Evolutionary conservation across 2,113 vertebrate species (phyloP).

Genomic region (Mobula birostris): DNA sequence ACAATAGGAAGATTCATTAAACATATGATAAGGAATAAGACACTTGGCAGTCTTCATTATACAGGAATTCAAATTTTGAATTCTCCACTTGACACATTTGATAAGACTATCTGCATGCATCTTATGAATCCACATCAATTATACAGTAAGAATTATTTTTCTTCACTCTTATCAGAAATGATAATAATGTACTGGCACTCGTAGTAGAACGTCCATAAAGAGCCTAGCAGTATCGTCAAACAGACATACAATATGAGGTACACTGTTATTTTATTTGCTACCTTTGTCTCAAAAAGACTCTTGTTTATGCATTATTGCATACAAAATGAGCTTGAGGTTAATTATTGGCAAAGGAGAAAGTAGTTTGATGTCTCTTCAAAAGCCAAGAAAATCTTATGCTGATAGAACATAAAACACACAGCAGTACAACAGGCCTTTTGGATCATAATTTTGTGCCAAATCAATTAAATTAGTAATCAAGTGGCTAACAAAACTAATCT

Average conservation of each 20-base stretch:
- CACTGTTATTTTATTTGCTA: background rate
- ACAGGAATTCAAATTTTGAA: slow-evolving; percentile 14
- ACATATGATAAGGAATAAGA: slow-evolving; percentile 21
- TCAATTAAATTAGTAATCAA: no score
- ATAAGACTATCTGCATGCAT: slow-evolving; percentile 31
- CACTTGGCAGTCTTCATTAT: slow-evolving; percentile 15
- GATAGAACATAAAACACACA: background rate
- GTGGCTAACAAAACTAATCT: no score
- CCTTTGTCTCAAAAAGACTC: background rate
- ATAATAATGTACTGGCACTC: background rate
- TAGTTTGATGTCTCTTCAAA: background rate
- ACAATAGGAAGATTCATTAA: background rate
- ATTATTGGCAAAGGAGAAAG: background rate
- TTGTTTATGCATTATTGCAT: background rate
- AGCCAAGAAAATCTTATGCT: background rate
- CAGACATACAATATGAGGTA: background rate
- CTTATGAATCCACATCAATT: slow-evolving; percentile 12
- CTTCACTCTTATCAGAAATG: slow-evolving; percentile 1
- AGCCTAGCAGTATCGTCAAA: background rate
- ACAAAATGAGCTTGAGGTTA: background rate
- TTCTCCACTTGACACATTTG: slow-evolving; percentile 14
- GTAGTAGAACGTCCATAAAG: background rate
- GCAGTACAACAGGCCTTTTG: no score
- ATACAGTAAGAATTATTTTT: slow-evolving; percentile 14
- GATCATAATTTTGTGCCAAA: no score